Evolutionary conservation across 1,140 invertebrate genomes (phyloP).

Genomic region (Cylas formicarius): DNA sequence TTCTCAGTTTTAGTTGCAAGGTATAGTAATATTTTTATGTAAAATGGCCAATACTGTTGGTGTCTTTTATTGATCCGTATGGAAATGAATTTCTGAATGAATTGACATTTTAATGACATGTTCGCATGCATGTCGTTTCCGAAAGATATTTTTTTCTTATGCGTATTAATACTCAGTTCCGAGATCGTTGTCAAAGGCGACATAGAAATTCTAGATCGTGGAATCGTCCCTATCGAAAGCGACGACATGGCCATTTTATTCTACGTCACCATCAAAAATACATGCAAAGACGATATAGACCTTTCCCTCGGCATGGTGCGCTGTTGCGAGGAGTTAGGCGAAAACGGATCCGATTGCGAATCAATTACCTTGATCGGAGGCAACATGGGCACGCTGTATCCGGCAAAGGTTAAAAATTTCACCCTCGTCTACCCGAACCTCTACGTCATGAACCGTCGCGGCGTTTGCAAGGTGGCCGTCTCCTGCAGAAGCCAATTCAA

Average conservation of each 20-base stretch:
- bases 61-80: too few species aligned
- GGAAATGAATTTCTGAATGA: too few species aligned
- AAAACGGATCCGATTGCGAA: constrained; percentile 14
- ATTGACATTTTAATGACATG: too few species aligned
- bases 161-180: too few species aligned
- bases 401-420: constrained; percentile 16
- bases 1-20: too few species aligned
- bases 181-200: too few species aligned
- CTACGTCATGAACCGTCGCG: constrained; percentile 17
- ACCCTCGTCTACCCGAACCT: constrained; percentile 25
- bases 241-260: constrained; percentile 23
- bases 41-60: too few species aligned
- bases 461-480: constrained; percentile 15
- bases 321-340: constrained; percentile 17
- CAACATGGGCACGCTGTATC: constrained; percentile 19
- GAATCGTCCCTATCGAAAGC: constrained; percentile 12
- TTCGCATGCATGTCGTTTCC: too few species aligned
- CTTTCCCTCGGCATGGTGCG: constrained; percentile 19
- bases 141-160: too few species aligned
- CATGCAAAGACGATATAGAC: constrained; percentile 17
- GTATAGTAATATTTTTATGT: too few species aligned
- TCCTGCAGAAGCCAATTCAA: constrained; percentile 16
- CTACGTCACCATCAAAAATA: constrained; percentile 20
- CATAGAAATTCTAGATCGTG: constrained; percentile 13
- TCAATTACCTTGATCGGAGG: constrained; percentile 22